Evolutionary conservation across 2,113 vertebrate genomes (phyloP).

Genomic region (Pantherophis guttatus): DNA sequence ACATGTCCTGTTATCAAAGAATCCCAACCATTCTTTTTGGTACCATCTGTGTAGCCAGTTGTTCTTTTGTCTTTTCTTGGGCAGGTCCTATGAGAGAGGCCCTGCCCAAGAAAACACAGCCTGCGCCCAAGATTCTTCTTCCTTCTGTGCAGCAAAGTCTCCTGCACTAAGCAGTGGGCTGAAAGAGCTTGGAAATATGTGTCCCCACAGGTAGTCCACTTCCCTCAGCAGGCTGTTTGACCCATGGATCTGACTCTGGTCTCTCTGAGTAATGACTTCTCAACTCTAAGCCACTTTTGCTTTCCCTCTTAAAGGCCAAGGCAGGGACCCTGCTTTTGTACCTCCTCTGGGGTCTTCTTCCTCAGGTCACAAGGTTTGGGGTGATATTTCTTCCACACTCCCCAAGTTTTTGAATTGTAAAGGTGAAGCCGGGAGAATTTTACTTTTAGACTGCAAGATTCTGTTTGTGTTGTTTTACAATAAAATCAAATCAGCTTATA

Average conservation of each 20-base stretch:
- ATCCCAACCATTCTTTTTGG: not conserved
- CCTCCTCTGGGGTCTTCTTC: not conserved
- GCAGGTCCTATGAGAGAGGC: not conserved
- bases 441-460: not conserved
- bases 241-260: not conserved
- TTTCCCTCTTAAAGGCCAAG: not conserved
- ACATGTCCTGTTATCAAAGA: not conserved
- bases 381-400: not conserved
- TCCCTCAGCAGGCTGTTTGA: not conserved
- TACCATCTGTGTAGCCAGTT: not conserved
- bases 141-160: not conserved
- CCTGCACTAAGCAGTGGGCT: not conserved
- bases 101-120: not conserved
- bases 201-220: not conserved
- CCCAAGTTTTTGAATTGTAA: not conserved
- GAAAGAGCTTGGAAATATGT: not conserved
- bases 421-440: not conserved
- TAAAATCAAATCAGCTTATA: not conserved
- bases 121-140: not conserved
- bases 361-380: not conserved
- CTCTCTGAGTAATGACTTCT: not conserved
- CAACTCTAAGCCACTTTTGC: not conserved
- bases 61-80: not conserved
- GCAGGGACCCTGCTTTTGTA: not conserved
- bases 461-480: not conserved